Conservation (phyloP, 2,888 invertebrate species). For the Fragum sueziense region DNA sequence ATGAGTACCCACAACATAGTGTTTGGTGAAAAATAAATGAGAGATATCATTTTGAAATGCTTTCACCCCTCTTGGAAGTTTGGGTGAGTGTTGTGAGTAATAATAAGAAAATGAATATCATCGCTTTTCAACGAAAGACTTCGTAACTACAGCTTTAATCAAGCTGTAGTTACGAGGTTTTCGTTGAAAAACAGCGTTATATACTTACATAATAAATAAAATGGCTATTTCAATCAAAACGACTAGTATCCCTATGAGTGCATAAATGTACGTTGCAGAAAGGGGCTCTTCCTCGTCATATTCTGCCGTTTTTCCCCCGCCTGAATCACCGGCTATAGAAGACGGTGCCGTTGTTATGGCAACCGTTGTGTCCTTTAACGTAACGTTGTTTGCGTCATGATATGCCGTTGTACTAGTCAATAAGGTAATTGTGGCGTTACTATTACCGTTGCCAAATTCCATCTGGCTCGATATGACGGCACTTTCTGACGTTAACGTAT, state of each 20-base stretch:
- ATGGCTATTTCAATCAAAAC: slow-evolving; percentile 18
- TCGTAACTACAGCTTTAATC: too few species aligned
- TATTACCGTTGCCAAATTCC: not conserved
- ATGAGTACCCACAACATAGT: too few species aligned
- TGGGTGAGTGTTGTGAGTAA: too few species aligned
- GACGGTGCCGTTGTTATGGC: not conserved
- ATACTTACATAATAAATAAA: slow-evolving; percentile 13
- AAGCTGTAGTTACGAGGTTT: too few species aligned
- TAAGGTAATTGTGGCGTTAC: not conserved
- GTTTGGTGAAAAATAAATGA: too few species aligned
- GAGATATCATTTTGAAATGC: too few species aligned
- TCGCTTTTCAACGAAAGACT: too few species aligned
- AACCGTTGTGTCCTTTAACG: not conserved
- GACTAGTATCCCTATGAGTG: slow-evolving; percentile 9
- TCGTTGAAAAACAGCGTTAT: not conserved
- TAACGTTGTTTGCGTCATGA: not conserved
- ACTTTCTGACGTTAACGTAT: not conserved
- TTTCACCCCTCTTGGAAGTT: too few species aligned
- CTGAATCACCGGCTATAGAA: not conserved
- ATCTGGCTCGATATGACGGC: not conserved
- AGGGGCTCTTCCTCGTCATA: not conserved
- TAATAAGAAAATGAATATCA: too few species aligned
- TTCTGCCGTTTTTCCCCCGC: not conserved
- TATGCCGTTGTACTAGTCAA: not conserved
- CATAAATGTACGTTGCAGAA: slow-evolving; percentile 2